Evolutionary conservation across 1,140 invertebrate species (phyloP).

Genomic region (Heliconius melpomene): DNA sequence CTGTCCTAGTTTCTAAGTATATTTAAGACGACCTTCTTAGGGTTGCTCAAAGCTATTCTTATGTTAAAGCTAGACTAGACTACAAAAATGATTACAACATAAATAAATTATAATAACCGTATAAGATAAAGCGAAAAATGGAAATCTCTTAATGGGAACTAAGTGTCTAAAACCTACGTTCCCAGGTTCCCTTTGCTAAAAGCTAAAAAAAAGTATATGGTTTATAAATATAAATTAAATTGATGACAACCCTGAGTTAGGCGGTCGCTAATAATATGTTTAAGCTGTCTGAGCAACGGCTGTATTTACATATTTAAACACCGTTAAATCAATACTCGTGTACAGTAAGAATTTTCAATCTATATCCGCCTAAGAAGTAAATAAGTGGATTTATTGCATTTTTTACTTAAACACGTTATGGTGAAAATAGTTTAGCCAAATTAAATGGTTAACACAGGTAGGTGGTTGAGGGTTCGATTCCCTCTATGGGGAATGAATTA

Average conservation of each 20-base stretch:
- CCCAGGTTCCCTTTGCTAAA: too few species aligned
- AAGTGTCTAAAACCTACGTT: too few species aligned
- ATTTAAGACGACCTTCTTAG: not conserved
- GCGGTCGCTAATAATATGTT: conserved; percentile 1
- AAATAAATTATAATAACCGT: too few species aligned
- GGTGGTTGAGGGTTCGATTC: too few species aligned
- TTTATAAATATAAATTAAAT: not conserved
- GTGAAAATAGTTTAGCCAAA: too few species aligned
- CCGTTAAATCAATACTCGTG: conserved; percentile 10
- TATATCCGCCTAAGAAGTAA: not conserved
- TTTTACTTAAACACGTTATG: too few species aligned
- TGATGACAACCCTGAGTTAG: not conserved
- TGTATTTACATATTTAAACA: conserved; percentile 9
- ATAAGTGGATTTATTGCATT: not conserved
- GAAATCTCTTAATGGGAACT: too few species aligned
- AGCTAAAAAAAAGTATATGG: not conserved
- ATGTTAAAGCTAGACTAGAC: too few species aligned
- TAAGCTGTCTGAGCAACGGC: conserved; percentile 12
- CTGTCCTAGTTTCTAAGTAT: conserved; percentile 8
- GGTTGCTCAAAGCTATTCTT: not conserved
- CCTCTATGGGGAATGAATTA: too few species aligned
- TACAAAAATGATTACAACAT: too few species aligned
- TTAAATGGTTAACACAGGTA: too few species aligned
- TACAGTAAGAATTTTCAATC: conserved; percentile 10
- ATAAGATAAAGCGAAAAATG: too few species aligned